Conservation (phyloP, 2,797 vertebrate genomes). For the Prunella strophiata region DNA sequence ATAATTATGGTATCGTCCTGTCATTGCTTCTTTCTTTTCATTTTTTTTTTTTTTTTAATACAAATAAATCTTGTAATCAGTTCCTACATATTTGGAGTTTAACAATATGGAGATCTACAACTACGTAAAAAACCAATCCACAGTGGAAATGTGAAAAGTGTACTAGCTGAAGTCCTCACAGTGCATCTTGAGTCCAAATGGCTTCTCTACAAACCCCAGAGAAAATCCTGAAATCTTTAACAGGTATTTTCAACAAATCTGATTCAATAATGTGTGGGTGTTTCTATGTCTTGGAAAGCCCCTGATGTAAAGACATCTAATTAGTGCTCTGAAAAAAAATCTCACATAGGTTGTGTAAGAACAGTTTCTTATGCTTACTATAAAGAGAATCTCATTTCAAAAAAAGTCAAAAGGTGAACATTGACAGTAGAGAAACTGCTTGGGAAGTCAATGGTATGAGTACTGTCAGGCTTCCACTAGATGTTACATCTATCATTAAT, state of each 20-base stretch:
- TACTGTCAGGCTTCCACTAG: not conserved
- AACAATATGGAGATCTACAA: not conserved
- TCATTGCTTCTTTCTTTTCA: no score
- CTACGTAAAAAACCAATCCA: not conserved
- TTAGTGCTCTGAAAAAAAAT: not conserved
- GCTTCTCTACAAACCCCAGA: not conserved
- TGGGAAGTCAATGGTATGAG: not conserved
- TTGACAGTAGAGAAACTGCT: not conserved
- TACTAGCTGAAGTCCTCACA: not conserved
- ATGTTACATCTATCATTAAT: not conserved
- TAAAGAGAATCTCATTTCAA: not conserved
- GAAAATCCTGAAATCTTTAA: not conserved
- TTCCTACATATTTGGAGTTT: not conserved
- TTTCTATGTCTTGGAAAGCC: not conserved
- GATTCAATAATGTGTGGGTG: not conserved
- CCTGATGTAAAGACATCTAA: not conserved
- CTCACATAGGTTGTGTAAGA: not conserved
- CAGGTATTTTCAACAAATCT: not conserved
- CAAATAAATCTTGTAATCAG: not conserved
- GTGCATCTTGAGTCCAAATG: not conserved
- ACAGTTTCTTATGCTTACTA: not conserved
- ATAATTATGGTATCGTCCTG: not conserved
- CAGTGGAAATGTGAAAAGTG: not conserved
- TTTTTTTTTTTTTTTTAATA: not conserved
- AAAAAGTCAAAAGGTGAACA: not conserved